These are phyloP conservation scores for Fabriciana adippe DNA, from an alignment of 2,888 invertebrate species.

Conservation along the genomic window DNA sequence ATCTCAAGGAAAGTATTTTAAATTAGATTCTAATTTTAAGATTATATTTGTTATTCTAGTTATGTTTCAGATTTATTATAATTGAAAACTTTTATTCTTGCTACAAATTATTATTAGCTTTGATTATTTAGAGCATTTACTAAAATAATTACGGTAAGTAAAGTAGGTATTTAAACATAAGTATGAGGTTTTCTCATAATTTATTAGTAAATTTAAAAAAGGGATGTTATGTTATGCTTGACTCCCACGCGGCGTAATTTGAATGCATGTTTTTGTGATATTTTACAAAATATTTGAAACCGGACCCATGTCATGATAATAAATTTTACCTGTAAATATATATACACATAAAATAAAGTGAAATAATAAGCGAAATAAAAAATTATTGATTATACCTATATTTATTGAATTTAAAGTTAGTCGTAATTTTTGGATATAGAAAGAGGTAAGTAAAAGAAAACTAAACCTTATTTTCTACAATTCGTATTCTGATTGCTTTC, in stretches of 20 bases:
- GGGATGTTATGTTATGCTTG: constrained; percentile 32
- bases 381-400: too few species aligned
- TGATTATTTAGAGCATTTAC: not conserved
- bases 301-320: constrained; percentile 55
- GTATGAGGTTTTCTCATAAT: constrained; percentile 31
- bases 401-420: too few species aligned
- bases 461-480: too few species aligned
- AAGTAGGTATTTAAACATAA: too few species aligned
- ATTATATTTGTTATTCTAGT: constrained; percentile 7
- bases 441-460: too few species aligned
- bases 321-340: not conserved
- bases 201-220: constrained; percentile 34
- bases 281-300: constrained; percentile 60
- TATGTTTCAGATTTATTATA: constrained; percentile 5
- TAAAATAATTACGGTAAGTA: too few species aligned
- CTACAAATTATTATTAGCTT: constrained; percentile 2
- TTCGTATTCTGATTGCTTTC: too few species aligned
- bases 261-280: constrained; percentile 53
- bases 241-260: constrained; percentile 53
- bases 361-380: too few species aligned
- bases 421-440: too few species aligned
- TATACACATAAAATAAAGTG: too few species aligned
- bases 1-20: constrained; percentile 24
- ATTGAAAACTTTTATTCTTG: constrained; percentile 11
- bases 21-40: not conserved